Evolutionary conservation across 2,113 vertebrate species (phyloP), one percentile per base, ranked within the genome.

Genomic region (Seriola quinqueradiata): DNA sequence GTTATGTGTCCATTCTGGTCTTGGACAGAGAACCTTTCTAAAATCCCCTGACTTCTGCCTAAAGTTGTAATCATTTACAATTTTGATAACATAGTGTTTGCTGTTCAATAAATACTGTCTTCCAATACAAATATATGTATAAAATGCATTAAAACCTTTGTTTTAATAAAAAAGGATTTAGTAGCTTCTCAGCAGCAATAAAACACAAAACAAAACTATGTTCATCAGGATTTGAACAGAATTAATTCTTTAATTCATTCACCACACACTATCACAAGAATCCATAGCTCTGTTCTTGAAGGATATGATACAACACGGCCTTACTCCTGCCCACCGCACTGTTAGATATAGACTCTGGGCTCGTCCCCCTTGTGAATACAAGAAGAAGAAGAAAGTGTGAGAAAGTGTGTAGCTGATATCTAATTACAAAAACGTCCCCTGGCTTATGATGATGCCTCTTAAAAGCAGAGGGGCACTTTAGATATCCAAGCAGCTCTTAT

Each of bases 351-450:
- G 8, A 57, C 50, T 23, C 10, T 9, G 2, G 44, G 17, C 54
- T 17, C 8, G 17, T 2, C 14, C 5, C 32, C 21, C 25, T 54
- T 55, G 36, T 44, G 19, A 61, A n/a, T 28, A 9, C 8, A 28
- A 48, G 23, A 60, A 57, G 61, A 54, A 14, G 23, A 42, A 42
- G 40, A 42, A 42, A 42, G 40, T 42, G 48, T 25, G 46, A 59
- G 44, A 44, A 10, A 48, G 19, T 21, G 9, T 21, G 13, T 21
- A 0, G 55, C 44, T 0, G 28, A 19, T 69, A 54, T 73, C 13
- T 54, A 46, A 36, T 81, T 38, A 60, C 55, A n/a, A 58, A 55
- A 67, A 32, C 42, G 23, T 86, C 52, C 23, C 46, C 28, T 54
- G 25, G 34, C 9, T 70, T 52, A 34, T 38, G 71, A 67, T 38